phyloP scores from a whole-genome alignment of 2,113 vertebrate species.

The Laterallus jamaicensis region DNA sequence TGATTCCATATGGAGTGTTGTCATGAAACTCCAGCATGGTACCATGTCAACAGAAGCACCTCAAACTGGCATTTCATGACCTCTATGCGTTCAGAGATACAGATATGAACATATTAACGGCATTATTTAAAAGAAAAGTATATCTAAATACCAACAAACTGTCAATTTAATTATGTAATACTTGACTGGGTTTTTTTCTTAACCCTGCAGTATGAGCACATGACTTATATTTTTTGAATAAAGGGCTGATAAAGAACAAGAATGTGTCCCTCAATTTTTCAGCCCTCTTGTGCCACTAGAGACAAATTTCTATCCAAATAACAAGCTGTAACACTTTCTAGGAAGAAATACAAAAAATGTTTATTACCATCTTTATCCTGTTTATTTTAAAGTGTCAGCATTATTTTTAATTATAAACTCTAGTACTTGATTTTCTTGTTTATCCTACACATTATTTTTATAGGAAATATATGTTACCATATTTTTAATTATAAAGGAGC shows the following conservation, averaged over 20 bases:
- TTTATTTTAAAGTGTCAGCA: background rate
- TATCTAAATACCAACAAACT: background rate
- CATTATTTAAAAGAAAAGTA: background rate
- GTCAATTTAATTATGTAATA: background rate
- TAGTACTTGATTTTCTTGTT: background rate
- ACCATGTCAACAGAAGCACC: background rate
- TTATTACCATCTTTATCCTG: background rate
- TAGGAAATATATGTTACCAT: background rate
- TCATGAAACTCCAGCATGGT: rapidly evolving
- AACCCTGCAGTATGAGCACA: background rate
- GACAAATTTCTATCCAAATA: background rate
- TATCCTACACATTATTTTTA: background rate
- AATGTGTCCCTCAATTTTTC: background rate
- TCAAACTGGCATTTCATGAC: background rate
- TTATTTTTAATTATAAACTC: background rate
- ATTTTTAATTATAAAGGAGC: background rate
- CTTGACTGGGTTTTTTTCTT: background rate
- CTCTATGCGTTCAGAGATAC: rapidly evolving
- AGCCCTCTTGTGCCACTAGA: background rate
- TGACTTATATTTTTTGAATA: background rate
- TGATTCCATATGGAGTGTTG: background rate
- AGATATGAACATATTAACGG: background rate
- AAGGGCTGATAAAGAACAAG: background rate
- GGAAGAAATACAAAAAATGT: background rate
- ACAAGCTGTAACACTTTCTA: rapidly evolving